A percentile compares a stretch with the other conserved stretches of the same genome.
phyloP scores from a whole-genome alignment of 2,797 vertebrate genomes.

The Nasua narica region DNA sequence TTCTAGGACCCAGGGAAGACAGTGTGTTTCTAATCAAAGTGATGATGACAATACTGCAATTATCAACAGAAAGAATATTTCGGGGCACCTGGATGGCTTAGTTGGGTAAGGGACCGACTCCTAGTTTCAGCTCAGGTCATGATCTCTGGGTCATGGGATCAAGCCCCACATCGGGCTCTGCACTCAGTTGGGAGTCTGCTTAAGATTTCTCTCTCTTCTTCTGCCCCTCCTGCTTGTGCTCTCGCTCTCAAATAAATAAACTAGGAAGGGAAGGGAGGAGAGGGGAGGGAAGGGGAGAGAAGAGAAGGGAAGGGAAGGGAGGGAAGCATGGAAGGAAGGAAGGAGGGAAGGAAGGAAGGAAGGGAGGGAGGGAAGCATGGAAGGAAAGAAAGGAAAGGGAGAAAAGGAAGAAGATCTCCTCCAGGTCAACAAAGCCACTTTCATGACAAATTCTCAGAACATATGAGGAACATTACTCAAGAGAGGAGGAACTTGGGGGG shows the following conservation, averaged over 20 bases:
- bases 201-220: not conserved
- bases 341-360: not conserved
- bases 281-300: too few relatives aligned
- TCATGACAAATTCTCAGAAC: not conserved
- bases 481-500: not conserved
- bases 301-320: too few relatives aligned
- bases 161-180: not conserved
- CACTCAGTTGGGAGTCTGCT: not conserved
- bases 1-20: not conserved
- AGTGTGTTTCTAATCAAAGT: not conserved
- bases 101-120: not conserved
- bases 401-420: not conserved
- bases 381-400: too few relatives aligned
- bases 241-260: not conserved
- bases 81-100: not conserved
- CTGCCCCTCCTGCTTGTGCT: not conserved
- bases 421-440: not conserved
- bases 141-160: not conserved
- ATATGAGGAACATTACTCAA: not conserved
- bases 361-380: too few relatives aligned
- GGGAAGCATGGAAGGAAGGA: too few relatives aligned
- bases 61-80: not conserved
- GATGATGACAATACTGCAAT: not conserved
- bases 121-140: not conserved
- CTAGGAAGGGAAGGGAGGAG: too few relatives aligned